Conservation (phyloP, 1,140 invertebrate species). For the Danaus plexippus region DNA sequence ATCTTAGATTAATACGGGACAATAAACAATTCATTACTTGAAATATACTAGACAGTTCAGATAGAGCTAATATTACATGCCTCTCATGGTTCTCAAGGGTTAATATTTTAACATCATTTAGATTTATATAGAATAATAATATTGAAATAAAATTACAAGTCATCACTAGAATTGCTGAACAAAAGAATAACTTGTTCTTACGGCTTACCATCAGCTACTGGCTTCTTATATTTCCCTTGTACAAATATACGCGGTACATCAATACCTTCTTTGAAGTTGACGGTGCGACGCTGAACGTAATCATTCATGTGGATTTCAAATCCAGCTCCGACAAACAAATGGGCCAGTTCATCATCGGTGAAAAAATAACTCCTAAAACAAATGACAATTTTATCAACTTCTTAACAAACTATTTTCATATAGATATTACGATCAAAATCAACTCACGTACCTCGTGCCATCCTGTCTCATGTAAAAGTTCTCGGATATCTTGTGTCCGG, state of each 20-base stretch:
- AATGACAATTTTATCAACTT: slow-evolving; percentile 11
- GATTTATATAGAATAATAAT: not conserved
- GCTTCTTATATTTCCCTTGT: slow-evolving; percentile 88
- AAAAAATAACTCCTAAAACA: slow-evolving; percentile 86
- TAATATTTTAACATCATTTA: slow-evolving; percentile 63
- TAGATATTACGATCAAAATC: slow-evolving; percentile 5
- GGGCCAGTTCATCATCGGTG: slow-evolving; percentile 76
- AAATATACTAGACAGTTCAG: slow-evolving; percentile 28
- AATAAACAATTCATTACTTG: too few species aligned
- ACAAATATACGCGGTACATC: slow-evolving; percentile 93
- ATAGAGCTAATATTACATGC: slow-evolving; percentile 70
- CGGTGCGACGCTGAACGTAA: slow-evolving; percentile 89
- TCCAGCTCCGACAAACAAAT: slow-evolving; percentile 77
- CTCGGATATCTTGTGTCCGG: slow-evolving; percentile 92
- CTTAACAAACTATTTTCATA: not conserved
- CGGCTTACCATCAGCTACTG: slow-evolving; percentile 25
- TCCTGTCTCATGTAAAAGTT: slow-evolving; percentile 98
- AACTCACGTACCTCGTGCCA: slow-evolving; percentile 84
- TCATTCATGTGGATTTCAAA: slow-evolving; percentile 78
- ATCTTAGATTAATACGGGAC: too few species aligned
- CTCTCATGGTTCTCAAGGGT: slow-evolving; percentile 64
- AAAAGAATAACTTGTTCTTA: slow-evolving; percentile 3
- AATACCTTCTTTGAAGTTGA: slow-evolving; percentile 93
- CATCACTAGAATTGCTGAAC: not conserved
- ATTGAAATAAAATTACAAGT: not conserved